Base-by-base conservation (phyloP, 1,140 invertebrate species). In the Drosophila orena region DNA sequence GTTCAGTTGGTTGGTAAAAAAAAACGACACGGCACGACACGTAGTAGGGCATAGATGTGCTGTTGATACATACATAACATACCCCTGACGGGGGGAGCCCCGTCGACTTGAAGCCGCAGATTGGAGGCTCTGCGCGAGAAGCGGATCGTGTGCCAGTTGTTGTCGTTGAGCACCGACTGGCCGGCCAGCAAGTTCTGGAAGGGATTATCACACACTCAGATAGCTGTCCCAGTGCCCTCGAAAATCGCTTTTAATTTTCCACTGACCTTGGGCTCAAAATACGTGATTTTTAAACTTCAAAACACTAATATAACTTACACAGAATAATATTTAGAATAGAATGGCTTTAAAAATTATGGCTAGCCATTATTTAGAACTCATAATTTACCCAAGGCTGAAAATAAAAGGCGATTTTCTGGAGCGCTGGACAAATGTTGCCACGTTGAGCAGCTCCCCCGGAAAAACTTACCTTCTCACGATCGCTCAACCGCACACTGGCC, bases 121-220 rank as follows among this genome's bases (percentile, higher is more conserved):
- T 95, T 96, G 8, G 95, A 96, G 1, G 97, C 97, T 79, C 97
- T 94, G 57, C 98, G 94, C 2, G 96, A 97, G 81, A 99, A 96
- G 43, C 95, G 94, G 24, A 98, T 94, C 3, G 97, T 97, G 92
- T 99, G 98, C 98, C 98, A 99, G 90, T 96, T 95, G 91, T 98
- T 97, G 91, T 99, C 98, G 90, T 98, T 98, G 30, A 98, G 92
- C 54, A 96, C 96, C 62, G 94, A 94, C 81, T 96, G 95, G 20
- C 97, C 97, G 42, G 96, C 95, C 58, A 96, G 94, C n/a, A 98
- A 92, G 40, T 95, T 95, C 97, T 98, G 93, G 24, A 76, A 83
- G 22, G 37, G 20, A 74, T 54, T 50, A 50, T 22, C 34, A 46
- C 14, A 38, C 15, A 20, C 44, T 57, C 27, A 70, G 20, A 34